Conservation (phyloP, 1,140 invertebrate species). For the Periplaneta americana region DNA sequence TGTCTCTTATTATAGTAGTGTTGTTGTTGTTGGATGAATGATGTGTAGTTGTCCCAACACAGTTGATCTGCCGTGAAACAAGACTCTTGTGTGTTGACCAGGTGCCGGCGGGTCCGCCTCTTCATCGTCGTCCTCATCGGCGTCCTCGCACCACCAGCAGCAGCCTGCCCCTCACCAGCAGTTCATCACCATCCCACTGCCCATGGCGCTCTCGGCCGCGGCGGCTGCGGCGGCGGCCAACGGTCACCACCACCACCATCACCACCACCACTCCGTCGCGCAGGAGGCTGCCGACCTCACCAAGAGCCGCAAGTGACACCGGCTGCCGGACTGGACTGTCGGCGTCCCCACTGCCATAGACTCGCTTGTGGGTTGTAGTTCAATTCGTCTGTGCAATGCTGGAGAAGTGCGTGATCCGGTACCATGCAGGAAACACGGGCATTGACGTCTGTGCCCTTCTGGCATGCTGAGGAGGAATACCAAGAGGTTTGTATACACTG, state of each 20-base stretch:
- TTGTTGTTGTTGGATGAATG: no score
- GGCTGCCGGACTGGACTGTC: neutral
- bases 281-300: constrained; percentile 14
- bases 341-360: neutral
- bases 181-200: constrained; percentile 15
- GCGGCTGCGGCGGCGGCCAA: neutral
- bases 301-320: constrained; percentile 11
- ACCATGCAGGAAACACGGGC: no score
- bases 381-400: no score
- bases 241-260: constrained; percentile 5
- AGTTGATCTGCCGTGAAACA: no score
- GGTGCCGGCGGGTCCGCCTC: neutral
- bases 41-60: no score
- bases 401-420: no score
- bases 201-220: neutral
- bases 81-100: neutral
- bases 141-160: neutral
- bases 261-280: neutral
- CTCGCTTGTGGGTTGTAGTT: no score
- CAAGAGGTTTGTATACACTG: no score
- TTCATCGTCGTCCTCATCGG: neutral
- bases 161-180: neutral
- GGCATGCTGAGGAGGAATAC: no score
- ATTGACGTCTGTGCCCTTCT: no score
- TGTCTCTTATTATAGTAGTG: no score